Percentiles rank a stretch among this genome's conserved stretches.
Conservation (phyloP, 2,797 vertebrate species). For the Pantherophis vulpinus region DNA sequence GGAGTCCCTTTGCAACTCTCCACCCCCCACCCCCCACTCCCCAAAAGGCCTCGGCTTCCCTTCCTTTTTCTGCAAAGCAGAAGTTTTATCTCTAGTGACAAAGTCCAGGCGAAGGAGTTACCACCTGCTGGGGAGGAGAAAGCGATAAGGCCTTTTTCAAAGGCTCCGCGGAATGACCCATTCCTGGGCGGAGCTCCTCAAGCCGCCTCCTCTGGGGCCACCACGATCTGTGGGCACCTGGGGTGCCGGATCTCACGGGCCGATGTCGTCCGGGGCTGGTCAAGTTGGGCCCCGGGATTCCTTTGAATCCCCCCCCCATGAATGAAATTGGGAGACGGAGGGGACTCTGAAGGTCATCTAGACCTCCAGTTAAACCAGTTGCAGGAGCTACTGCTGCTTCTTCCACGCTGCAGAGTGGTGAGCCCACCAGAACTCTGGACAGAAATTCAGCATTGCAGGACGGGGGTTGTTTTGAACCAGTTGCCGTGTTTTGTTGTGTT, state of each 20-base stretch:
- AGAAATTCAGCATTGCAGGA: background rate
- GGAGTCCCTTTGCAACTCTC: no score
- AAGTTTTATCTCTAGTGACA: background rate
- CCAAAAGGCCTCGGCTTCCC: no score
- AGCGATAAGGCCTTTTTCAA: background rate
- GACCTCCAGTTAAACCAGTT: background rate
- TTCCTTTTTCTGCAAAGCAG: background rate
- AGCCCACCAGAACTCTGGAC: background rate
- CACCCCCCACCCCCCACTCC: no score
- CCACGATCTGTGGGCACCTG: no score
- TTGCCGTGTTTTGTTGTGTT: background rate
- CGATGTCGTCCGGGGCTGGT: no score
- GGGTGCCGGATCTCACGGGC: background rate
- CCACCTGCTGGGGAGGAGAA: background rate
- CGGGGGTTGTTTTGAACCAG: background rate
- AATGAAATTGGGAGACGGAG: constrained; percentile 29
- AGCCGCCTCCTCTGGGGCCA: background rate
- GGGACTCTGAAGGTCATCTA: background rate
- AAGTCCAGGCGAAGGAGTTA: background rate
- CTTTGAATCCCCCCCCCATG: background rate
- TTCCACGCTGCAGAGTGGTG: background rate
- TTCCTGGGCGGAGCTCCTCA: background rate
- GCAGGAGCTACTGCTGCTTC: background rate
- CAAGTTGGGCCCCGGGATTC: background rate
- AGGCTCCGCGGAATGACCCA: background rate